Base-by-base conservation (phyloP, 1,140 invertebrate species). In the Psix sp. region DNA sequence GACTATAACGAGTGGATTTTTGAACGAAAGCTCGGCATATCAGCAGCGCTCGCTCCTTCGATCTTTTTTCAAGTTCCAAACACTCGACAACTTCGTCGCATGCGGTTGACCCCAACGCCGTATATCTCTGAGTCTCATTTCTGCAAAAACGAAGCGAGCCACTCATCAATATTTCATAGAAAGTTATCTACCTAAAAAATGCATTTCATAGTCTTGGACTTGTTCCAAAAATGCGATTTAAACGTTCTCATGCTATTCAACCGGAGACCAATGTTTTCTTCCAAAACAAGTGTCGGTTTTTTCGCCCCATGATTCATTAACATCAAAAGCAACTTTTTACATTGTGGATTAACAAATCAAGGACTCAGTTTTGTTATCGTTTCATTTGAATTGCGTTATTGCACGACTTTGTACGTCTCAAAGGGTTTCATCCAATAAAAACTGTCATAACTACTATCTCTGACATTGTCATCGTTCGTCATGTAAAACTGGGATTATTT, bases 11-110 rank as follows among this genome's bases (percentile, higher is more conserved):
- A 2, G 90, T 89, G 17, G 88, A 88, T 63, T 88, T 88, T 74
- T 89, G 86, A 62, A 93, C 87, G 86, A 93, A 93, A 70, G 91
- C 88, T 66, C 90, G 89, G 65, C 91, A 93, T 39, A 90, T 89
- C 49, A 88, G 87, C 71, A 91, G 87, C 39, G 89, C 90, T 45
- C 89, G 88, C 70, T 91, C 91, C 63, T 91, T 84, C 13, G 90
- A 89, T 73, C 90, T 89, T 59, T 89, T 88, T 77, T 93, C 91
- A 78, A 90, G 82, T 79, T 91, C 90, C 86, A 91, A 85, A 31
- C 89, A 89, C 78, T 93, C 92, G 17, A 88, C 87, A 40, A 84
- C 81, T 45, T 87, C 87, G 6, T 82, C 80, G 49, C 88, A 87
- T 24, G 87, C 85, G 6, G 86, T 85, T 29, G 89, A 86, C 57